Evolutionary conservation across 2,888 invertebrate genomes (phyloP), one percentile per base, ranked within the genome.

Genomic region (Habroteleia sp.): DNA sequence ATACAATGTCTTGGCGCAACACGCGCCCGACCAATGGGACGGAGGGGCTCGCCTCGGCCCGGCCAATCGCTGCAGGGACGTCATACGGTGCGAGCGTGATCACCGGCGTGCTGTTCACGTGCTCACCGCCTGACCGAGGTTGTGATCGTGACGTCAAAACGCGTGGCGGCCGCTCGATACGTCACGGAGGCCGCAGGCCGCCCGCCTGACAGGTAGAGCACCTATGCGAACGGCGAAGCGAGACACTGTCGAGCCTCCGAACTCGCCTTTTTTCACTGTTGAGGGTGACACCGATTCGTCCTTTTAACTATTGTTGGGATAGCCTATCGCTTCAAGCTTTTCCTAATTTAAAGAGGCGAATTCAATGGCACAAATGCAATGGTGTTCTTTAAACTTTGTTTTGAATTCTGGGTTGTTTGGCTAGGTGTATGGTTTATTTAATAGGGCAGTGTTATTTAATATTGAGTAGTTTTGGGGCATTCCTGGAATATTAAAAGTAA

Each of bases 81-180:
- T 92, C 95, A 95, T 92, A 92, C 94, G 91, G 90, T 89, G 89
- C 89, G 90, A 91, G 94, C 95, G 93, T 95, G 95, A 91, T 91
- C 91, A 89, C 85, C 89, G 90, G 92, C 92, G 92, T 92, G 93
- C 87, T 93, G 92, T 94, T 94, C 95, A 95, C 95, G 95, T 96
- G 95, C 91, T 91, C 93, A 89, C 89, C 89, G 93, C 91, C 92
- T 94, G 94, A 92, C 92, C 89, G 88, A 89, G 89, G 90, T 90
- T 92, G 92, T 93, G 93, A 92, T 91, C 91, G 86, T 91, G 90
- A 91, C 91, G 91, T 91, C 91, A 91, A 74, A 83, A 84, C 87
- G 88, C 80, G 81, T 72, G 73, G 82, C 78, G 79, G 78, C 72
- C 80, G 84, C 89, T 91, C 90, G 90, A 91, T 91, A 91, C 91